phyloP scores from a whole-genome alignment of 2,797 vertebrate genomes.

The Numenius phaeopus region DNA sequence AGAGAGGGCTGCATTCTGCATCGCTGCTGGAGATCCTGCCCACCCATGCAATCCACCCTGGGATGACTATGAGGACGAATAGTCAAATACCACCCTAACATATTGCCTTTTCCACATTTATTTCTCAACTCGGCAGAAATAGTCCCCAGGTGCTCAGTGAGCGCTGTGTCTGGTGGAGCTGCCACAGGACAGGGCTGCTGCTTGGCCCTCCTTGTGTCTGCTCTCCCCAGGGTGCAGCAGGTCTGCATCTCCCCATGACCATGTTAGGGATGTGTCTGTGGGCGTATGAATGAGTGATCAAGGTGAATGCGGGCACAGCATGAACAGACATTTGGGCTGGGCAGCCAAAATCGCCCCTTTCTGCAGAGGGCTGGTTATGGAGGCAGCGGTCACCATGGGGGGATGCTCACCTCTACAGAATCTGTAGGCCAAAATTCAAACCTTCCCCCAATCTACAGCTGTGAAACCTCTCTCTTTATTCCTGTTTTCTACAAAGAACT shows the following conservation, averaged over 20 bases:
- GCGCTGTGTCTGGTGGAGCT: rapidly evolving
- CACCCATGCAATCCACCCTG: not conserved
- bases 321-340: rapidly evolving
- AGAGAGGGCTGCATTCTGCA: not conserved
- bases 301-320: not conserved
- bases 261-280: not conserved
- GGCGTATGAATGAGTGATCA: rapidly evolving
- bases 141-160: not conserved
- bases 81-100: not conserved
- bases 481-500: not conserved
- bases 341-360: not conserved
- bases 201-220: not conserved
- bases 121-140: not conserved
- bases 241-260: not conserved
- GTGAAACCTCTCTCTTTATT: not conserved
- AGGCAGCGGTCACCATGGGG: not conserved
- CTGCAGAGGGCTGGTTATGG: not conserved
- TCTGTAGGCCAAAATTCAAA: not conserved
- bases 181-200: not conserved
- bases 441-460: not conserved
- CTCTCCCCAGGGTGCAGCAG: not conserved
- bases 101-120: not conserved
- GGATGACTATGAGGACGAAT: not conserved
- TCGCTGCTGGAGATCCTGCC: not conserved
- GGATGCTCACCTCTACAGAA: not conserved